Conservation (phyloP, 2,113 vertebrate genomes). For the Pygoscelis adeliae region DNA sequence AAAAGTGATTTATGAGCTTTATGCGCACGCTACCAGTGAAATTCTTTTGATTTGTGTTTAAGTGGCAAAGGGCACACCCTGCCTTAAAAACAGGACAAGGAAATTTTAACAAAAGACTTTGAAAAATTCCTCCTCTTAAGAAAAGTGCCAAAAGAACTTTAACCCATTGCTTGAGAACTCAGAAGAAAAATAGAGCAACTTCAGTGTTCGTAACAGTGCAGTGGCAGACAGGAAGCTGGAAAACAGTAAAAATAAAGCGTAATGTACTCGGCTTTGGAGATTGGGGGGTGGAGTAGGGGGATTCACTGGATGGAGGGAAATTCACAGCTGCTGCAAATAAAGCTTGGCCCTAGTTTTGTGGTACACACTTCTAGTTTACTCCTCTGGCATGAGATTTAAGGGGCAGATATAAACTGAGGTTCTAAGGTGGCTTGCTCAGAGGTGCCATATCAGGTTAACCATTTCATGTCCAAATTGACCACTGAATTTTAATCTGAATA, state of each 20-base stretch:
- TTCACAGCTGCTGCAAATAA: background rate
- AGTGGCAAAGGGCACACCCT: constrained; percentile 62
- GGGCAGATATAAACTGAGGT: background rate
- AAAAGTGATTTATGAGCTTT: constrained; percentile 51
- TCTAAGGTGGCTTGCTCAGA: background rate
- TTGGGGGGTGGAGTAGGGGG: background rate
- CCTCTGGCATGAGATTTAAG: background rate
- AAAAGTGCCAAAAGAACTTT: constrained; percentile 39
- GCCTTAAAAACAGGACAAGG: constrained; percentile 44
- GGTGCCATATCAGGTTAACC: background rate
- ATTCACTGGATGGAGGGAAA: background rate
- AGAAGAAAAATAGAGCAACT: background rate
- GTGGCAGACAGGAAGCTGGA: background rate
- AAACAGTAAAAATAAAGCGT: background rate
- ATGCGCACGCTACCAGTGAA: background rate
- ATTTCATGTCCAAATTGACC: background rate
- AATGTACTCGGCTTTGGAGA: background rate
- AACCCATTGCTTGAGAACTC: constrained; percentile 30
- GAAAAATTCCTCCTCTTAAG: background rate
- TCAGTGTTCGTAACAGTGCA: background rate
- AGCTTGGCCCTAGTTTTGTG: background rate
- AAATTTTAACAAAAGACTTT: constrained; percentile 59
- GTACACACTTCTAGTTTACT: background rate
- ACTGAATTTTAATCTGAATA: background rate
- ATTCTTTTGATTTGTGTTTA: constrained; percentile 43